Percentiles rank a stretch among this genome's conserved stretches.
These are phyloP conservation scores for Octomys mimax DNA, from an alignment of 2,797 vertebrate species.

Conservation along the genomic window DNA sequence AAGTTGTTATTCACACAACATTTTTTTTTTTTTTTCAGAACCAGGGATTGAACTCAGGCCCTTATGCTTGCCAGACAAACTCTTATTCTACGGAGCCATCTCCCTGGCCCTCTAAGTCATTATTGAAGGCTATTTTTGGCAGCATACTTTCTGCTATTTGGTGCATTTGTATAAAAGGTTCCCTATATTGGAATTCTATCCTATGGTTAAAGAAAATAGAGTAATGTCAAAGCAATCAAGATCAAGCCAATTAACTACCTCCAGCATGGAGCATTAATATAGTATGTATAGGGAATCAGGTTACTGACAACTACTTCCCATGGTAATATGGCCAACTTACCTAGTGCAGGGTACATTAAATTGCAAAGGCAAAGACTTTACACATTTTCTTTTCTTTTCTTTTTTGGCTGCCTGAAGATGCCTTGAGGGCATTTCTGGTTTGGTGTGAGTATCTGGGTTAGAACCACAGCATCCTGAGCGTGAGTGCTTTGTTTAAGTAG, in stretches of 20 bases:
- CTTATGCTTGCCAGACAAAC: too few species aligned
- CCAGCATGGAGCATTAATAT: neutral
- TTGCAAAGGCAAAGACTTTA: constrained; percentile 1
- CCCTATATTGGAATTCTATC: neutral
- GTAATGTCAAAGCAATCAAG: constrained; percentile 8
- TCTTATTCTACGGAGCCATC: too few species aligned
- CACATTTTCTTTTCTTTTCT: neutral
- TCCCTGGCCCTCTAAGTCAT: neutral
- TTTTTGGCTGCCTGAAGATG: too few species aligned
- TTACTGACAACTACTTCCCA: neutral
- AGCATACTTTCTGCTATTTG: constrained; percentile 20
- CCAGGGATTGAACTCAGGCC: too few species aligned
- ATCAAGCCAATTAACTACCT: neutral
- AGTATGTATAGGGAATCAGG: neutral
- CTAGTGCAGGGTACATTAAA: neutral
- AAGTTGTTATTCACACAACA: neutral
- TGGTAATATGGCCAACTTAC: neutral
- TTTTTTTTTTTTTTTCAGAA: too few species aligned
- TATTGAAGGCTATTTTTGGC: neutral
- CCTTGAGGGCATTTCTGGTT: too few species aligned
- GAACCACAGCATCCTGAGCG: too few species aligned
- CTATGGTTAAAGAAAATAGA: neutral
- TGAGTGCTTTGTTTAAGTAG: too few species aligned
- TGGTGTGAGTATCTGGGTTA: too few species aligned
- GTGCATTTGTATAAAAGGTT: constrained; percentile 39